phyloP scores from a whole-genome alignment of 1,140 invertebrate species.

The Musca domestica region DNA sequence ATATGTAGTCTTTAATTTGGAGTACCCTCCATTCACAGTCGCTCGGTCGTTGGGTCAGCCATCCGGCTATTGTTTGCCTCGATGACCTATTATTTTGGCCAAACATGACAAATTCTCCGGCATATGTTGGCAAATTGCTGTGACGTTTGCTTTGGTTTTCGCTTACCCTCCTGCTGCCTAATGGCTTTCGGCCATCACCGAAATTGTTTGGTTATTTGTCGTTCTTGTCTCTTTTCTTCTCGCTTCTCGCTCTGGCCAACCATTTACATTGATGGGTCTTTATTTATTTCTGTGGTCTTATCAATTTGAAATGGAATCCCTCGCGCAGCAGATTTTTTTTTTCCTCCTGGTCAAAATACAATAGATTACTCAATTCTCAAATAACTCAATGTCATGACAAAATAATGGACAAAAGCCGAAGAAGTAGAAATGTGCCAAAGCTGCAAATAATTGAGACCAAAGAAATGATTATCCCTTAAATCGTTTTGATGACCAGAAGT shows the following conservation, averaged over 20 bases:
- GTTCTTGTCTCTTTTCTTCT: background rate
- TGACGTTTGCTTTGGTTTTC: too few species aligned
- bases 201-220: too few species aligned
- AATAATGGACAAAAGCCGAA: too few species aligned
- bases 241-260: background rate
- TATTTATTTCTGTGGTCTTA: constrained; percentile 9
- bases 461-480: too few species aligned
- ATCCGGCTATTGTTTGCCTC: background rate
- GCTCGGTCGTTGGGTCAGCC: background rate
- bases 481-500: too few species aligned
- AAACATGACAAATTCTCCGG: constrained; percentile 20
- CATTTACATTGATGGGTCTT: background rate
- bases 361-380: constrained; percentile 1
- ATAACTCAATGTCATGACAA: constrained; percentile 5
- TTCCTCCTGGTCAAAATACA: background rate
- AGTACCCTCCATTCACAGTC: background rate
- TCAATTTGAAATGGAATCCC: background rate
- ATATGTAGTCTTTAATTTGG: background rate
- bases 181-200: too few species aligned
- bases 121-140: constrained; percentile 18
- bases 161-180: too few species aligned
- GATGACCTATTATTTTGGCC: background rate
- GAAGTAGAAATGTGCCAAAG: too few species aligned
- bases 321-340: background rate
- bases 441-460: too few species aligned